phyloP scores from a whole-genome alignment of 2,888 invertebrate genomes.

The Mythimna ferrago region DNA sequence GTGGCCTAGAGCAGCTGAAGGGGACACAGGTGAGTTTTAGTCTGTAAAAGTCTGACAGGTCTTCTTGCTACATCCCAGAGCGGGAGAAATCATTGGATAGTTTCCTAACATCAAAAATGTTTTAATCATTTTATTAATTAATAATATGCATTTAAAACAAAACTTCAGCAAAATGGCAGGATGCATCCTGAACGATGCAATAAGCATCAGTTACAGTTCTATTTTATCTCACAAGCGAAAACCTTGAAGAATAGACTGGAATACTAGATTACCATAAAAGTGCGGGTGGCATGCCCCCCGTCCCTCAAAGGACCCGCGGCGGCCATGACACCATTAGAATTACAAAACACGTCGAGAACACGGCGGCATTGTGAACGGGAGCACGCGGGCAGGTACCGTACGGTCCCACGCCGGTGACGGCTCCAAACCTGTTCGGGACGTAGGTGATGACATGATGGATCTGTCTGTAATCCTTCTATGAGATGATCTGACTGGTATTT shows the following conservation, averaged over 20 bases:
- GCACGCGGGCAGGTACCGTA: conserved; percentile 14
- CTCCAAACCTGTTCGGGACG: conserved; percentile 28
- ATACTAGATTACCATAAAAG: conserved; percentile 46
- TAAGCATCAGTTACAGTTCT: not conserved
- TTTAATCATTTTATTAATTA: too few relatives aligned
- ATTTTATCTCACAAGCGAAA: conserved; percentile 7
- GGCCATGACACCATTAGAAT: conserved; percentile 65
- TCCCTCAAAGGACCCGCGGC: conserved; percentile 30
- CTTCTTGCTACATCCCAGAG: too few relatives aligned
- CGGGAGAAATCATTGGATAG: too few relatives aligned
- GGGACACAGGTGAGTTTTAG: too few relatives aligned
- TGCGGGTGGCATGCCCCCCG: conserved; percentile 43
- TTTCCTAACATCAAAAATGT: too few relatives aligned
- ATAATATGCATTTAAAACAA: too few relatives aligned
- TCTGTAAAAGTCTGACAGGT: too few relatives aligned
- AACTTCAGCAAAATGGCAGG: not conserved
- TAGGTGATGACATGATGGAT: conserved; percentile 30
- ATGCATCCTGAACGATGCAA: not conserved
- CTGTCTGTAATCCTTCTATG: not conserved
- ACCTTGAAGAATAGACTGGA: conserved; percentile 33
- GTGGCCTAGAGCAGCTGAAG: too few relatives aligned
- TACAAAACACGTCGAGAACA: conserved; percentile 66
- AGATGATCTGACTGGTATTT: too few relatives aligned
- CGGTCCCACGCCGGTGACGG: conserved; percentile 6
- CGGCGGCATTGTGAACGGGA: conserved; percentile 53